phyloP scores from a whole-genome alignment of 2,888 invertebrate species.

The Gasteruption jaculator region DNA sequence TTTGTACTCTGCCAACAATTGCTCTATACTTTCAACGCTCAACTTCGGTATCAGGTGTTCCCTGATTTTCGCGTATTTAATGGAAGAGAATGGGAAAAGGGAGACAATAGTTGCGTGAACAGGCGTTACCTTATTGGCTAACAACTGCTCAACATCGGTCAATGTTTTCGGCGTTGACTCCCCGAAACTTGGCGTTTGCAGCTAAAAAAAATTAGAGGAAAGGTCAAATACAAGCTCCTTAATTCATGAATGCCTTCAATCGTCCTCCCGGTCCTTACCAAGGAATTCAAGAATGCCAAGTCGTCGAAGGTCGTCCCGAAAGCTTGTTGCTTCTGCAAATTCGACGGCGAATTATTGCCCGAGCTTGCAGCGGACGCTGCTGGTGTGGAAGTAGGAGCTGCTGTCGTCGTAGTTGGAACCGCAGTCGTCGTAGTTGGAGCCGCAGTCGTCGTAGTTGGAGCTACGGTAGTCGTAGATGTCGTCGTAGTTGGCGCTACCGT shows the following conservation, averaged over 20 bases:
- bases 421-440: conserved; percentile 8
- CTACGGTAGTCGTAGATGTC: conserved; percentile 10
- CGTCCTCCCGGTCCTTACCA: conserved; percentile 53
- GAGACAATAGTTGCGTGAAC: too few relatives aligned
- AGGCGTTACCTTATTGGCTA: conserved; percentile 47
- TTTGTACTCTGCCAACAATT: too few relatives aligned
- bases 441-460: conserved; percentile 10
- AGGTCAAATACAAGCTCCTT: not conserved
- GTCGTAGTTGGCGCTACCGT: conserved; percentile 13
- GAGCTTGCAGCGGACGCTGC: conserved; percentile 9
- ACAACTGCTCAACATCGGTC: conserved; percentile 42
- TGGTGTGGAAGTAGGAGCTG: conserved; percentile 20
- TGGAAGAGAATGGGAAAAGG: too few relatives aligned
- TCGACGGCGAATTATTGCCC: conserved; percentile 17
- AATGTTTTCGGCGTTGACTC: conserved; percentile 39
- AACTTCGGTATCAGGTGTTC: too few relatives aligned
- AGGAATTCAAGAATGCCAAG: conserved; percentile 58
- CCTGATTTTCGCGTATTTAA: too few relatives aligned
- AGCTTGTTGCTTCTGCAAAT: conserved; percentile 32
- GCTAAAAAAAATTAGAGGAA: conserved; percentile 31
- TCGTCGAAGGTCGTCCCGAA: conserved; percentile 54
- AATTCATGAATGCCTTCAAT: too few relatives aligned
- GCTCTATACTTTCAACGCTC: too few relatives aligned
- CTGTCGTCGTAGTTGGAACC: conserved; percentile 22
- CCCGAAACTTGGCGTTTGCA: conserved; percentile 33